These are phyloP conservation scores for Gallinago paraguaiae DNA, from an alignment of 2,113 vertebrate genomes.

Conservation along the genomic window DNA sequence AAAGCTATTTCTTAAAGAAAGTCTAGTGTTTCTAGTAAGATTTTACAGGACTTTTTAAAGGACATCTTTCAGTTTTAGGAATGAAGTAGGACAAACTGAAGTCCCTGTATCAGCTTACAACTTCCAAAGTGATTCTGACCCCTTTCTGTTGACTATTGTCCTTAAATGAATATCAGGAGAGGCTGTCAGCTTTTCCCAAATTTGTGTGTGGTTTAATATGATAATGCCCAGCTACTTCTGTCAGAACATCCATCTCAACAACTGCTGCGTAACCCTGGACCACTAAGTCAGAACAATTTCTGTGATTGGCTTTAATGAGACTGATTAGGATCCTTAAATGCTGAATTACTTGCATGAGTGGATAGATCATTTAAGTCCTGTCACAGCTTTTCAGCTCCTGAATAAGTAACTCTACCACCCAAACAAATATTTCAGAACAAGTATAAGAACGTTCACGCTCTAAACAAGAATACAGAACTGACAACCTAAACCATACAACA, in stretches of 20 bases:
- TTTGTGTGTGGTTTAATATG: background rate
- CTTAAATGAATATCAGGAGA: background rate
- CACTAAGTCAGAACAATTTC: background rate
- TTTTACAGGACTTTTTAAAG: background rate
- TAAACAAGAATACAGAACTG: background rate
- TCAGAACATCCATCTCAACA: background rate
- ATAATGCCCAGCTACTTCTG: background rate
- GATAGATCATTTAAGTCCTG: background rate
- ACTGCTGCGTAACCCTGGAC: background rate
- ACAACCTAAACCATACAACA: background rate
- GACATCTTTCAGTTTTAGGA: background rate
- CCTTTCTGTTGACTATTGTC: background rate
- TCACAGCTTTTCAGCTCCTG: background rate
- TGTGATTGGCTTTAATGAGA: background rate
- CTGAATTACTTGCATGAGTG: background rate
- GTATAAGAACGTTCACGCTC: background rate
- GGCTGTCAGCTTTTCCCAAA: background rate
- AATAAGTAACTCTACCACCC: background rate
- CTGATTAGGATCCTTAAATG: background rate
- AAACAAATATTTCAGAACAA: background rate
- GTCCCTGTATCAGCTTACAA: background rate
- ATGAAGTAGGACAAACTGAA: background rate
- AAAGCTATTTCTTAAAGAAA: slow-evolving; percentile 13
- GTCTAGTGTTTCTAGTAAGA: background rate
- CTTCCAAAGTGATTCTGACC: background rate